These are phyloP conservation scores for Caenorhabditis zanzibari DNA, from an alignment of 2,888 invertebrate species.

Conservation along the genomic window DNA sequence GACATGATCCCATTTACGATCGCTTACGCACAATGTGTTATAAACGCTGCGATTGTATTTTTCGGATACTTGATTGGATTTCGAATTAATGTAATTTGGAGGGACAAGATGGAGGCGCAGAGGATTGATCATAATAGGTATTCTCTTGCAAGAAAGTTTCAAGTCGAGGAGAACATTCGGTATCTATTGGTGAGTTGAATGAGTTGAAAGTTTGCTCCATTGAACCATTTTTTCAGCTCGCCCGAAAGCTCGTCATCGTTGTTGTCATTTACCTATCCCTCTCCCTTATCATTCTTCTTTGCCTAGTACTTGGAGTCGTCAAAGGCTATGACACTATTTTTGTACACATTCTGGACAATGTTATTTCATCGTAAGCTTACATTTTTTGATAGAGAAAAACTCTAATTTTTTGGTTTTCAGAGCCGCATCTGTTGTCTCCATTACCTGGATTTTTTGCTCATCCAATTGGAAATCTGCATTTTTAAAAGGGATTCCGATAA, in stretches of 20 bases:
- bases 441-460: conserved; percentile 34
- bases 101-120: conserved; percentile 12
- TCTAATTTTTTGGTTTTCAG: conserved; percentile 15
- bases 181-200: conserved; percentile 18
- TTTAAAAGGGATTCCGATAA: conserved; percentile 1
- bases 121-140: conserved; percentile 5
- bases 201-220: too few relatives aligned
- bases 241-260: neutral
- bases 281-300: conserved; percentile 7
- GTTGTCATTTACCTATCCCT: conserved; percentile 28
- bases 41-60: conserved; percentile 34
- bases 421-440: conserved; percentile 24
- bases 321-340: conserved; percentile 9
- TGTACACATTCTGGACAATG: conserved; percentile 23
- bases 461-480: conserved; percentile 41
- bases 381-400: neutral
- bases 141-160: conserved; percentile 35
- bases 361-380: conserved; percentile 28
- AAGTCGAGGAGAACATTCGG: conserved; percentile 47
- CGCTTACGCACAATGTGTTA: conserved; percentile 38
- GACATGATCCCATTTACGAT: conserved; percentile 38
- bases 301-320: conserved; percentile 20
- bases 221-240: conserved; percentile 15
- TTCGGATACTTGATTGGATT: conserved; percentile 33
- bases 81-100: conserved; percentile 17